Conservation (phyloP, 2,797 vertebrate genomes). For the Hephaestus fuliginosus region DNA sequence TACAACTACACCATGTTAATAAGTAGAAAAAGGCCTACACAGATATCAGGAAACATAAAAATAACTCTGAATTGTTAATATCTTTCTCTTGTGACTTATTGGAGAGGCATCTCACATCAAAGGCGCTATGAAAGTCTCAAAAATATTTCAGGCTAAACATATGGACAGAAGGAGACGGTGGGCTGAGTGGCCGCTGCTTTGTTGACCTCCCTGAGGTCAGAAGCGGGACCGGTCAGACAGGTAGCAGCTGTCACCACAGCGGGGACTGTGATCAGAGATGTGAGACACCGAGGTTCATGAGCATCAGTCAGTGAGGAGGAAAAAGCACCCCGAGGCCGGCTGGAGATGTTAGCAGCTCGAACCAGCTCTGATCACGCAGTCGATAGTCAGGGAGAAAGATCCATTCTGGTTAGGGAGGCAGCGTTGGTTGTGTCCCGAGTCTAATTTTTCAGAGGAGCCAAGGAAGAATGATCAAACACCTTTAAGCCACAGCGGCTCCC, state of each 20-base stretch:
- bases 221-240: constrained; percentile 23
- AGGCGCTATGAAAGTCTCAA: neutral
- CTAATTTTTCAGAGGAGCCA: neutral
- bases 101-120: neutral
- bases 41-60: neutral
- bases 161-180: neutral
- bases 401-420: constrained; percentile 22
- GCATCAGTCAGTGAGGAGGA: constrained; percentile 43
- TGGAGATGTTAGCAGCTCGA: constrained; percentile 27
- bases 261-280: constrained; percentile 39
- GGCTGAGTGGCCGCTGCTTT: constrained; percentile 16
- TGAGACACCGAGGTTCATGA: constrained; percentile 32
- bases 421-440: constrained; percentile 13
- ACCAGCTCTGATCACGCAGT: constrained; percentile 40
- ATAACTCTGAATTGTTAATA: neutral
- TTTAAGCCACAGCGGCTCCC: constrained; percentile 2
- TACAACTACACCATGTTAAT: neutral
- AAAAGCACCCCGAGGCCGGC: constrained; percentile 23
- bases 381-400: constrained; percentile 20
- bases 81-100: neutral
- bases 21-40: neutral
- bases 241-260: constrained; percentile 59
- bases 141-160: constrained; percentile 14
- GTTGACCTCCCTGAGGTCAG: constrained; percentile 39
- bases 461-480: constrained; percentile 28